Percentiles rank a stretch among this genome's conserved stretches.
Conservation (phyloP, 1,140 invertebrate species). For the Amphibalanus amphitrite region DNA sequence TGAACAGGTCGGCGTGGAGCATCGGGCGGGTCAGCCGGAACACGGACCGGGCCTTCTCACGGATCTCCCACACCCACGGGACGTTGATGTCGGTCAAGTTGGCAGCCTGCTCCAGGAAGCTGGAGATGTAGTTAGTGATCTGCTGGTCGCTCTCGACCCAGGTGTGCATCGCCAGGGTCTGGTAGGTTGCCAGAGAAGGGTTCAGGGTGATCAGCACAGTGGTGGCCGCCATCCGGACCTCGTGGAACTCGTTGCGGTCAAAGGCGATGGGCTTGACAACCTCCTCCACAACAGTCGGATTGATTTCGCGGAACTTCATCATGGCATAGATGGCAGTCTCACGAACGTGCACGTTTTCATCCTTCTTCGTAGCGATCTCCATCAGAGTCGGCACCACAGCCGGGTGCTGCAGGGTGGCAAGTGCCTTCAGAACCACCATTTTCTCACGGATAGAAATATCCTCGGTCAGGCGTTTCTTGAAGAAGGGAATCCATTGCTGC, state of each 20-base stretch:
- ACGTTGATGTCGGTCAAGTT: constrained; percentile 8
- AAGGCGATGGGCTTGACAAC: constrained; percentile 31
- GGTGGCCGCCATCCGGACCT: constrained; percentile 43
- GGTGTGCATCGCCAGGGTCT: constrained; percentile 46
- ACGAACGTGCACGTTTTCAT: constrained; percentile 27
- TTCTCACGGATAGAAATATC: constrained; percentile 20
- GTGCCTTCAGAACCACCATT: constrained; percentile 38
- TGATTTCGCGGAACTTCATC: constrained; percentile 27
- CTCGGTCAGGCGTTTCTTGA: constrained; percentile 19
- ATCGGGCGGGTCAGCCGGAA: constrained; percentile 34
- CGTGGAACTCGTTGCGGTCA: constrained; percentile 30
- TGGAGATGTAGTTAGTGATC: constrained; percentile 31
- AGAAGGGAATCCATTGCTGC: constrained; percentile 37
- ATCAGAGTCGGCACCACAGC: constrained; percentile 45
- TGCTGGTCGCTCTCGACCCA: constrained; percentile 39
- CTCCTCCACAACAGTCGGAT: constrained; percentile 24
- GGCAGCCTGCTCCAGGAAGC: constrained; percentile 9
- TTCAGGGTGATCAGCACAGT: constrained; percentile 35
- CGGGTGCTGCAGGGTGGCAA: constrained; percentile 41
- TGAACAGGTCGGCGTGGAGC: constrained; percentile 33
- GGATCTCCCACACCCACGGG: constrained; percentile 1
- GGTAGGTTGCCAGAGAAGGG: constrained; percentile 40
- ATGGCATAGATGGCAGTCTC: constrained; percentile 37
- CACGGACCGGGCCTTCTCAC: constrained; percentile 34
- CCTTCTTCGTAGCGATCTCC: constrained; percentile 37